Percentiles rank a stretch among this genome's conserved stretches.
phyloP scores from a whole-genome alignment of 92 coral and sea anemone genomes.

The Hydrozoanthus gracilis region DNA sequence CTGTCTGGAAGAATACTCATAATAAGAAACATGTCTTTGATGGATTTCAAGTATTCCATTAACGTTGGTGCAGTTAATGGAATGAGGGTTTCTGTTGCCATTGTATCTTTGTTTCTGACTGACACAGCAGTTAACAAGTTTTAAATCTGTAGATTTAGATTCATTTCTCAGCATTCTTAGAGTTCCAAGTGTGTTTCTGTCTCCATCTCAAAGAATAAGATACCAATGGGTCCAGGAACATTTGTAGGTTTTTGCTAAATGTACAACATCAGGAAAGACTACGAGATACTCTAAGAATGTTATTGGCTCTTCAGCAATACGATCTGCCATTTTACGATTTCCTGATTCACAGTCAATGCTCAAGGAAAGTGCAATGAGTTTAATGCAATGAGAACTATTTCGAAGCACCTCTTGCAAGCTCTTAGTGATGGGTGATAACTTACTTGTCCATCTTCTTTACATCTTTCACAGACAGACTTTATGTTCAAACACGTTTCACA shows the following conservation, averaged over 20 bases:
- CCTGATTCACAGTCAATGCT: slow-evolving; percentile 53
- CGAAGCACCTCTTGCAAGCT: slow-evolving; percentile 63
- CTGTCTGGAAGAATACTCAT: slow-evolving; percentile 69
- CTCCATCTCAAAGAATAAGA: slow-evolving; percentile 59
- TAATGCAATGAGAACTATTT: slow-evolving; percentile 41
- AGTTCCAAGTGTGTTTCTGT: slow-evolving; percentile 61
- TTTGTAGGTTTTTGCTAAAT: slow-evolving; percentile 63
- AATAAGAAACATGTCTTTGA: slow-evolving; percentile 49
- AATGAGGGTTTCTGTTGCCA: slow-evolving; percentile 58
- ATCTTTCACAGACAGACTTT: slow-evolving; percentile 61
- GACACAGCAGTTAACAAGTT: slow-evolving; percentile 51
- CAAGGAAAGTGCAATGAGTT: slow-evolving; percentile 40
- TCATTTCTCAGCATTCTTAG: slow-evolving; percentile 62
- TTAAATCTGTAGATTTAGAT: slow-evolving; percentile 46
- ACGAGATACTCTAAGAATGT: slow-evolving; percentile 53
- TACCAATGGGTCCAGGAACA: slow-evolving; percentile 63
- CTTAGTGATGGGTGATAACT: slow-evolving; percentile 60
- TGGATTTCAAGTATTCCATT: slow-evolving; percentile 46
- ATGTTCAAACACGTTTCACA: slow-evolving; percentile 53
- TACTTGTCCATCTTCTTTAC: slow-evolving; percentile 54
- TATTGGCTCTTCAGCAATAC: slow-evolving; percentile 37
- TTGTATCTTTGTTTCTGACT: slow-evolving; percentile 53
- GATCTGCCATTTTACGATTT: slow-evolving; percentile 66
- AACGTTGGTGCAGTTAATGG: slow-evolving; percentile 41
- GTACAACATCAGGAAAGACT: slow-evolving; percentile 61